Evolutionary conservation across 2,888 invertebrate species (phyloP), one percentile per base, ranked within the genome.

Genomic region (Drosophila anomalipes): DNA sequence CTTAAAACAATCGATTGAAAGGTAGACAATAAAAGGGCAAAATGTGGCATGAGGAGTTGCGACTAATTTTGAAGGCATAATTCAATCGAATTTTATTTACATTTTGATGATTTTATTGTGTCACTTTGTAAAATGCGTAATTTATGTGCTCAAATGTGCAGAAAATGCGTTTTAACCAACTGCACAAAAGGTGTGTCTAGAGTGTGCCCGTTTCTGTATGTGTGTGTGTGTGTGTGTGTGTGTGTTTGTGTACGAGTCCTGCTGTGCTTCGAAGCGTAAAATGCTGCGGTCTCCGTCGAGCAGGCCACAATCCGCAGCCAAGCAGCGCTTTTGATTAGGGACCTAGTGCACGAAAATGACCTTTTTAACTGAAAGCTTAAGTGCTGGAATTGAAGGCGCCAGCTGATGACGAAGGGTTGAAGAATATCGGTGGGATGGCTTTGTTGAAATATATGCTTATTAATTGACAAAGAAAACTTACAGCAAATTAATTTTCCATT

Each of bases 121-220:
- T 51, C 56, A 59, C 59, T 59, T 77, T 72, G 52, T 52, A 51
- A 72, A 85, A 68, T 77, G 65, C 62, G 74, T 90, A 86, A 85
- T 90, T 88, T 90, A 86, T 90, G 74, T 78, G 78, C 73, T 72
- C 49, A 78, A 78, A 81, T 72, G 78, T 72, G 90, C 85, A 90
- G 86, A 85, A 90, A 88, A 85, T 85, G 78, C 66, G 77, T 86
- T 88, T 84, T 66, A 79, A 64, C 72, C 77, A 89, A 79, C 74
- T 89, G 83, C 85, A 80, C 70, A 82, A 83, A 81, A 58, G 66
- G 83, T 71, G 39, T 56, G 57, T 52, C 26, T 35, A 52, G 26
- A 44, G 39, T 39, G 30, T 26, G 41, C 54, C 30, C 32, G n/a
- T 56, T 37, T 49, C 26, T 32, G 35, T 33, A 1, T 28, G 30